Conservation (phyloP, 2,113 vertebrate genomes). For the Telmatochromis brachygnathus region DNA sequence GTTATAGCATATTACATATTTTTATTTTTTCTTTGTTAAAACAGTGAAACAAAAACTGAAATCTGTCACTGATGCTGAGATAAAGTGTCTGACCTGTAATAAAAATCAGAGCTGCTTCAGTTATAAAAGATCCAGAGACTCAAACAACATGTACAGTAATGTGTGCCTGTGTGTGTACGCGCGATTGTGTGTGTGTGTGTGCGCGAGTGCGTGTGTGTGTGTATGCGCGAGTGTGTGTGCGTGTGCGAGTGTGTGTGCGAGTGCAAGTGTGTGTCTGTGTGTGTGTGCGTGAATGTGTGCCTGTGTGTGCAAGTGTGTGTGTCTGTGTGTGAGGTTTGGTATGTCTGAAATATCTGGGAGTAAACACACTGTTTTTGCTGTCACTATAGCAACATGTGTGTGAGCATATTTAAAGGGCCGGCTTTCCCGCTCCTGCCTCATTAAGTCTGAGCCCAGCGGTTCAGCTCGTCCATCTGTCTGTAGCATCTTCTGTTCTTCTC, state of each 20-base stretch:
- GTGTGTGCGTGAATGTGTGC: background rate
- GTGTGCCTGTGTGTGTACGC: background rate
- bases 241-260: background rate
- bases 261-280: background rate
- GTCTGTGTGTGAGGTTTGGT: background rate
- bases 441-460: background rate
- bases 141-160: background rate
- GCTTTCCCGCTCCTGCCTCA: background rate
- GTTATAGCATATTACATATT: background rate
- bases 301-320: background rate
- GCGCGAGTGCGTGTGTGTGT: background rate
- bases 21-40: background rate
- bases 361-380: background rate
- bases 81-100: background rate
- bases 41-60: background rate
- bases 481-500: background rate
- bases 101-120: background rate
- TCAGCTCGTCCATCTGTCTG: background rate
- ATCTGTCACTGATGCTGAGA: background rate
- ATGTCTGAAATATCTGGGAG: background rate
- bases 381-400: slow-evolving; percentile 40
- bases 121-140: background rate
- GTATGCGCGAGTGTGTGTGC: background rate
- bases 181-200: background rate
- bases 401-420: background rate